Conservation (phyloP, 2,888 invertebrate genomes). For the Iphiclides podalirius region DNA sequence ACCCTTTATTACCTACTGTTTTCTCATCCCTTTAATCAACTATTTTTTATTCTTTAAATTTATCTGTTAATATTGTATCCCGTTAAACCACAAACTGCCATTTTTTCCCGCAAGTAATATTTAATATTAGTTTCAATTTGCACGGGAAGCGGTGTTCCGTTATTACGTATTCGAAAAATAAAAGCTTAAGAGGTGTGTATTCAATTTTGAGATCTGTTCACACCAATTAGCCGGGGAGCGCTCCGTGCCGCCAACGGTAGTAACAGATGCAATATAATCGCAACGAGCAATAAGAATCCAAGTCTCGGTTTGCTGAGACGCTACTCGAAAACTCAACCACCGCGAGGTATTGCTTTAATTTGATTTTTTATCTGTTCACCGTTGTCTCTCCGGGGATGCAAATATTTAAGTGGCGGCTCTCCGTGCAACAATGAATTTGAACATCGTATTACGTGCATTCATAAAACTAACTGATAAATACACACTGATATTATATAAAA, state of each 20-base stretch:
- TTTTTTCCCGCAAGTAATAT: no score
- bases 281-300: slow-evolving; percentile 45
- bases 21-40: no score
- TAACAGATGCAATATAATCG: slow-evolving; percentile 51
- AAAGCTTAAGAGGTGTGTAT: slow-evolving; percentile 16
- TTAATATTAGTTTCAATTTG: no score
- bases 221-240: slow-evolving; percentile 18
- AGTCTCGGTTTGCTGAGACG: slow-evolving; percentile 43
- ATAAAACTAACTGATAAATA: background rate
- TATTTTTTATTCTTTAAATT: no score
- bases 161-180: slow-evolving; percentile 8
- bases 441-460: background rate
- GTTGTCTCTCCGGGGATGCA: slow-evolving; percentile 36
- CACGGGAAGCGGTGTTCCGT: background rate
- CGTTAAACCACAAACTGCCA: no score
- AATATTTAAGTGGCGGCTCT: slow-evolving; percentile 6
- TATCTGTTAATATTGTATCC: no score
- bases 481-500: no score
- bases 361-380: slow-evolving; percentile 68
- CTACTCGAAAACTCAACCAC: slow-evolving; percentile 67
- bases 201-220: slow-evolving; percentile 20
- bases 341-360: slow-evolving; percentile 62
- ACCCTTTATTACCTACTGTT: no score
- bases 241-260: no score
- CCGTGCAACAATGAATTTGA: slow-evolving; percentile 1